Evolutionary conservation across 2,888 invertebrate species (phyloP), one percentile per base, ranked within the genome.

Genomic region (Dicranocentrus wangi): DNA sequence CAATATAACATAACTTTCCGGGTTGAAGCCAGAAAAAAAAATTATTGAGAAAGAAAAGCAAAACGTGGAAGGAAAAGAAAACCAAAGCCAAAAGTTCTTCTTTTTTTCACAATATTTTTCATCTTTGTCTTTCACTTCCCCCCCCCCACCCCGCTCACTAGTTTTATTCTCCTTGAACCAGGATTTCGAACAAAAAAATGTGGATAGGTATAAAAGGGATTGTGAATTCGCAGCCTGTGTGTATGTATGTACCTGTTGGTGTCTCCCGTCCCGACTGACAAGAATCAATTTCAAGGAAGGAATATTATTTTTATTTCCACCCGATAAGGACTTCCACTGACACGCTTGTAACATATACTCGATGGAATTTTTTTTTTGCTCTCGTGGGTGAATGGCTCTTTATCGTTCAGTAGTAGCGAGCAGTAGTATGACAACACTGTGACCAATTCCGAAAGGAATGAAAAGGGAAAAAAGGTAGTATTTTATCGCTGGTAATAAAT

Each of bases 401-500:
- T 32, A 7, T 32, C 32, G 10, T n/a, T n/a, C n/a, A n/a, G n/a
- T n/a, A n/a, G n/a, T n/a, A n/a, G n/a, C n/a, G n/a, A n/a, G n/a
- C n/a, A n/a, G 28, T 32, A 32, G 32, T 19, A 1, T n/a, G 27
- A 5, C 13, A 17, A 5, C 25, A 27, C 27, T 58, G 58, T 27
- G 27, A 58, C 27, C 58, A 27, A 27, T n/a, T 8, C 3, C 15
- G 42, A 70, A 42, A 42, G 21, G 19, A 32, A 42, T 8, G 23
- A 58, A 70, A 42, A 23, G 39, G 13, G 25, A 42, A 53, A 19
- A 53, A 23, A 42, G 19, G 42, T 43, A 60, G 21, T 70, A 15
- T 60, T 71, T 60, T 71, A 71, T 71, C 72, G 32, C 19, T 19
- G 15, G 71, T 19, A 60, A 71, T 61, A 72, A 72, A 61, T 72